Conservation (phyloP, 37 sponge, comb jelly and placozoan genomes). For the Geodia barretti region DNA sequence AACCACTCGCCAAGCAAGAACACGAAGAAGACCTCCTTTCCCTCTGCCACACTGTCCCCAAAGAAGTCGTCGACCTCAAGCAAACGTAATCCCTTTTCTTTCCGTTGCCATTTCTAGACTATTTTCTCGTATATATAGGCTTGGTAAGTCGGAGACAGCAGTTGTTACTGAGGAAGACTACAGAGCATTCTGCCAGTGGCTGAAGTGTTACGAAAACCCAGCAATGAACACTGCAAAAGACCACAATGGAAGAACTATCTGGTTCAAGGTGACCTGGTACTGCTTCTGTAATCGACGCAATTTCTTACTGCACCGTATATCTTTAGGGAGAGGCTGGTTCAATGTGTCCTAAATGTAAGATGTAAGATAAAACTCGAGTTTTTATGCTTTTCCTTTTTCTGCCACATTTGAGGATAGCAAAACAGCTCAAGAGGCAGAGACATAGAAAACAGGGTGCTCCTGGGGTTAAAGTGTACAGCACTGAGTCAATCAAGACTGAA, state of each 20-base stretch:
- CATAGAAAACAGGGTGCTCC: too few species aligned
- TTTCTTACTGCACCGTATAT: neutral
- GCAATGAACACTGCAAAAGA: conserved; percentile 76
- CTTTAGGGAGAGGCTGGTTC: conserved; percentile 63
- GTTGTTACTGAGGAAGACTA: conserved; percentile 38
- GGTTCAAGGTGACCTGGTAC: conserved; percentile 59
- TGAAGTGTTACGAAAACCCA: conserved; percentile 84
- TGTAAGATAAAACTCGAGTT: neutral
- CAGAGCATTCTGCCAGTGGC: conserved; percentile 59
- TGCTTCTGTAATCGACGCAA: neutral
- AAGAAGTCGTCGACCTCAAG: conserved; percentile 73
- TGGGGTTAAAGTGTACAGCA: too few species aligned
- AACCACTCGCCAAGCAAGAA: conserved; percentile 16
- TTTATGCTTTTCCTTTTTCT: neutral
- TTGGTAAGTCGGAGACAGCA: conserved; percentile 11
- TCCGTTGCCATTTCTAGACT: too few species aligned
- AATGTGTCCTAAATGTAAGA: conserved; percentile 64
- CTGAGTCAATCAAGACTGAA: neutral
- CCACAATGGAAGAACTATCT: conserved; percentile 82
- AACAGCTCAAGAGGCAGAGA: too few species aligned
- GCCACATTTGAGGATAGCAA: too few species aligned
- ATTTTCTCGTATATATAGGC: too few species aligned
- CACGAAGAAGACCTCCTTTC: conserved; percentile 51
- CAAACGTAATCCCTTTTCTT: too few species aligned
- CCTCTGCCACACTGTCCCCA: conserved; percentile 70